Conservation (phyloP, 2,797 vertebrate genomes). For the Argentina silus region DNA sequence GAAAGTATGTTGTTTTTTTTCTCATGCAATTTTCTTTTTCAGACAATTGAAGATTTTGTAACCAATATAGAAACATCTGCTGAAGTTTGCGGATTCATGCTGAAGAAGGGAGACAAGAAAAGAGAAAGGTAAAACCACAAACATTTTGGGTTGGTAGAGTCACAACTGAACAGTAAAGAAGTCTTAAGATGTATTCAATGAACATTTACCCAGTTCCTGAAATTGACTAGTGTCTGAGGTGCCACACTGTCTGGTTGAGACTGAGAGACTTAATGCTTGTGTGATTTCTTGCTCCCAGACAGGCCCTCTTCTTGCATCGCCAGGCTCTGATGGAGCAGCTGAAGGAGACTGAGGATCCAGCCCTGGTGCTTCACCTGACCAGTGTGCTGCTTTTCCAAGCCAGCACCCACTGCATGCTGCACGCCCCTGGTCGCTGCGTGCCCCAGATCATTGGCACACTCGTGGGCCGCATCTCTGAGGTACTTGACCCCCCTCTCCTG, state of each 20-base stretch:
- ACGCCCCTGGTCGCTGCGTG: conserved; percentile 94
- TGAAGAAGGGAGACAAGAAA: conserved; percentile 96
- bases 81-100: conserved; percentile 90
- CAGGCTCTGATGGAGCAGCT: conserved; percentile 92
- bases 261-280: neutral
- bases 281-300: conserved; percentile 52
- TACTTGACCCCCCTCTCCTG: conserved; percentile 55
- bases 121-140: conserved; percentile 85
- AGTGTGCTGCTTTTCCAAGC: conserved; percentile 92
- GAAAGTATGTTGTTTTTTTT: neutral
- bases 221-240: neutral
- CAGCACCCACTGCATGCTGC: conserved; percentile 89
- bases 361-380: conserved; percentile 90
- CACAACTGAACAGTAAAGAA: neutral
- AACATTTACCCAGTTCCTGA: neutral
- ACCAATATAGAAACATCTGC: conserved; percentile 83
- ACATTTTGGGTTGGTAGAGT: neutral
- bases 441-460: conserved; percentile 91
- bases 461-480: conserved; percentile 83
- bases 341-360: conserved; percentile 88
- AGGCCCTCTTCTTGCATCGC: conserved; percentile 87
- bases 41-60: conserved; percentile 92
- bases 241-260: neutral
- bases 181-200: too few relatives aligned
- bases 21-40: too few relatives aligned